Conservation (phyloP, 1,140 invertebrate genomes). For the Epicauta chinensis region DNA sequence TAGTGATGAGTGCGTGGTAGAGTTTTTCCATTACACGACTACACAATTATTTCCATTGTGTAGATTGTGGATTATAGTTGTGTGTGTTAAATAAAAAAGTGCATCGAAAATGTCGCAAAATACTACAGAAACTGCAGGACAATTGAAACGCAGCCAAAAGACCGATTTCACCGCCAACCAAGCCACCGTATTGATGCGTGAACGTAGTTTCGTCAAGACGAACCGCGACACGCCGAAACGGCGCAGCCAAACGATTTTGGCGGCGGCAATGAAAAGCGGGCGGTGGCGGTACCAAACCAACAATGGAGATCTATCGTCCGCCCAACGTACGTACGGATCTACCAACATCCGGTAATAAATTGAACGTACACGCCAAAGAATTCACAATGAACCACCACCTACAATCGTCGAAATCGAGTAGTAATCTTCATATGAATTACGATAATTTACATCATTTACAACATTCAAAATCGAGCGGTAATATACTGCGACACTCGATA, state of each 20-base stretch:
- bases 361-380: conserved; percentile 80
- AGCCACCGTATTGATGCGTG: conserved; percentile 27
- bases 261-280: conserved; percentile 42
- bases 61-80: neutral
- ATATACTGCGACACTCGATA: conserved; percentile 46
- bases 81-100: neutral
- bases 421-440: conserved; percentile 50
- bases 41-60: neutral
- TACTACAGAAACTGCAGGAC: conserved; percentile 7
- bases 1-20: no score
- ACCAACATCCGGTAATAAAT: conserved; percentile 44
- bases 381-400: conserved; percentile 70
- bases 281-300: conserved; percentile 68
- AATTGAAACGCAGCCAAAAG: conserved; percentile 38
- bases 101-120: neutral
- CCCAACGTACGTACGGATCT: conserved; percentile 59
- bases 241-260: conserved; percentile 47
- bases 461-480: conserved; percentile 57
- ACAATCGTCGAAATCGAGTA: conserved; percentile 55
- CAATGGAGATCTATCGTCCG: conserved; percentile 80
- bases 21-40: no score
- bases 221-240: conserved; percentile 42
- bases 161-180: conserved; percentile 32
- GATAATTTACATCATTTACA: conserved; percentile 44
- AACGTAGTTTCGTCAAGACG: conserved; percentile 37